phyloP scores from a whole-genome alignment of 2,113 vertebrate genomes.

The Solea senegalensis region DNA sequence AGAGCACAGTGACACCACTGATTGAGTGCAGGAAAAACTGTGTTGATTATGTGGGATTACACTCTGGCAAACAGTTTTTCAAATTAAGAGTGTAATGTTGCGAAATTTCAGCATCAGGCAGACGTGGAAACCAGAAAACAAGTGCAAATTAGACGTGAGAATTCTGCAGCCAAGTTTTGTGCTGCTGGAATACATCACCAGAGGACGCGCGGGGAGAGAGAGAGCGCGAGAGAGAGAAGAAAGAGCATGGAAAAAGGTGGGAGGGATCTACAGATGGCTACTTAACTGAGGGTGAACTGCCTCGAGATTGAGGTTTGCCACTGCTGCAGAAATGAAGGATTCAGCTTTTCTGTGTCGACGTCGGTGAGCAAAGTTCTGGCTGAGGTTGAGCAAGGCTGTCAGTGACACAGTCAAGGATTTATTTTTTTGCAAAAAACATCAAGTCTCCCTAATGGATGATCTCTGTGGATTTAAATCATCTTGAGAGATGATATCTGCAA shows the following conservation, averaged over 20 bases:
- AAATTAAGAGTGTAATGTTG: slow-evolving; percentile 1
- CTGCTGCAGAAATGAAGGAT: slow-evolving; percentile 21
- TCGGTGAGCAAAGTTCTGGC: slow-evolving; percentile 28
- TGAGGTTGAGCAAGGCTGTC: neutral
- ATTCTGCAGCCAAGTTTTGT: slow-evolving; percentile 58
- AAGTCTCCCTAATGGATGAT: neutral
- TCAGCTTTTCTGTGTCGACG: slow-evolving; percentile 7
- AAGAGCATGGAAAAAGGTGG: slow-evolving; percentile 41
- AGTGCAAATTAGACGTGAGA: slow-evolving; percentile 21
- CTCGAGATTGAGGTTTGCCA: slow-evolving; percentile 32
- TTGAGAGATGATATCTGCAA: slow-evolving; percentile 38
- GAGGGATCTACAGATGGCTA: slow-evolving; percentile 45
- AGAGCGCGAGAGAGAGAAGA: slow-evolving; percentile 14
- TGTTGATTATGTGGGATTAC: slow-evolving; percentile 7
- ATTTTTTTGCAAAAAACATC: neutral
- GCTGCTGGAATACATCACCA: slow-evolving; percentile 51
- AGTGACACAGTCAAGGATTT: neutral
- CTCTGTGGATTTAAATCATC: slow-evolving; percentile 17
- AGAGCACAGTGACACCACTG: too few relatives aligned
- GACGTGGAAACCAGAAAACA: slow-evolving; percentile 10
- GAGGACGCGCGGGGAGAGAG: slow-evolving; percentile 24
- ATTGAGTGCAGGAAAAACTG: neutral
- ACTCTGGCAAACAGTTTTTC: slow-evolving; percentile 4
- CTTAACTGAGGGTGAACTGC: slow-evolving; percentile 52
- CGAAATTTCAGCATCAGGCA: slow-evolving; percentile 6